Evolutionary conservation across 2,113 vertebrate genomes (phyloP).

Genomic region (Hippocampus mohnikei): DNA sequence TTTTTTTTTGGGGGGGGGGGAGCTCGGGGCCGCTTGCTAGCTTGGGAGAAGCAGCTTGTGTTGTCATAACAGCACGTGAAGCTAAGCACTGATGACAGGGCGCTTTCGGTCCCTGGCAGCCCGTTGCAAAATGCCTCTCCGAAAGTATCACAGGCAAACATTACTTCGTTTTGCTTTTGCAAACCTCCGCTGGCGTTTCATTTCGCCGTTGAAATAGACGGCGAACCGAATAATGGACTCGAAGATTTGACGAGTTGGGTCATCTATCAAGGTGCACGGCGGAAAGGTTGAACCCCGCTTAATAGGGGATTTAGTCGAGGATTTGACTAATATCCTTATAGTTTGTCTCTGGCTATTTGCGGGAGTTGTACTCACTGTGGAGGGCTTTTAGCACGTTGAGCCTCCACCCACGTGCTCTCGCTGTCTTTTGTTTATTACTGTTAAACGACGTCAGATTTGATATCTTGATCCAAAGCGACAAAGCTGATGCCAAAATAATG

Average conservation of each 20-base stretch:
- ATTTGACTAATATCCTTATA: slow-evolving; percentile 69
- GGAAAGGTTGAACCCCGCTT: slow-evolving; percentile 32
- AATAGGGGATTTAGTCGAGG: slow-evolving; percentile 51
- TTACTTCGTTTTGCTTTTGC: neutral
- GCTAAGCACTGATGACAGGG: slow-evolving; percentile 9
- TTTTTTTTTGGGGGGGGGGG: too few species aligned
- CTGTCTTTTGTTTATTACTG: neutral
- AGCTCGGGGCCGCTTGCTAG: slow-evolving; percentile 18
- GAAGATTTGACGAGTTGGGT: neutral
- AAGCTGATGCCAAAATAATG: neutral
- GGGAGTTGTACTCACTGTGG: neutral
- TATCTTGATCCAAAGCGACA: neutral
- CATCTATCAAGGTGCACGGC: slow-evolving; percentile 1
- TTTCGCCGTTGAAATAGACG: neutral
- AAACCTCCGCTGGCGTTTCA: neutral
- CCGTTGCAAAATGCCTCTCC: neutral
- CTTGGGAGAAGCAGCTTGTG: neutral
- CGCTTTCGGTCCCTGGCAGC: neutral
- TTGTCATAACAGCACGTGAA: slow-evolving; percentile 13
- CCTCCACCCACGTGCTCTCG: slow-evolving; percentile 9
- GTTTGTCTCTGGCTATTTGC: slow-evolving; percentile 29
- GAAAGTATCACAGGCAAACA: too few species aligned
- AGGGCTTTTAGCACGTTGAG: slow-evolving; percentile 4
- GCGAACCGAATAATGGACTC: neutral
- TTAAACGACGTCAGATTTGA: neutral